These are phyloP conservation scores for Heliopora coerulea DNA, from an alignment of 92 coral and sea anemone genomes.

Conservation along the genomic window DNA sequence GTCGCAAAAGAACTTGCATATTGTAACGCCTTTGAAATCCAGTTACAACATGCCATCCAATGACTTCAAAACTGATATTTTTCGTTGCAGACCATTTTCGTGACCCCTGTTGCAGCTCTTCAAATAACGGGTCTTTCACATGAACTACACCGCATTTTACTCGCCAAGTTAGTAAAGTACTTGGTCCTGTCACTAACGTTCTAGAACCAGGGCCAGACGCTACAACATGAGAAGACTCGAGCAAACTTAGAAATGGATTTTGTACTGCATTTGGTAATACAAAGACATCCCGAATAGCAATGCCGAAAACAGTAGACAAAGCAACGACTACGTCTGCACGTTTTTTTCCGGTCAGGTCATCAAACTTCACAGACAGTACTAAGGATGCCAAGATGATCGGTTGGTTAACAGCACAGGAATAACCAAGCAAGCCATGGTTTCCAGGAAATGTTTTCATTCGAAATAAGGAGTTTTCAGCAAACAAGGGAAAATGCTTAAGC, in stretches of 20 bases:
- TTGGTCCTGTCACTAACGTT: slow-evolving; percentile 66
- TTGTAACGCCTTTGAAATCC: slow-evolving; percentile 65
- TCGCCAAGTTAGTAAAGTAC: slow-evolving; percentile 75
- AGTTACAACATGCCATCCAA: slow-evolving; percentile 90
- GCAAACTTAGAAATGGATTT: slow-evolving; percentile 66
- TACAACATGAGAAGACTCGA: slow-evolving; percentile 66
- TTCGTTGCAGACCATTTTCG: slow-evolving; percentile 70
- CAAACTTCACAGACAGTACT: slow-evolving; percentile 55
- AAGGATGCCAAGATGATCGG: slow-evolving; percentile 69
- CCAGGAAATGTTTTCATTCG: slow-evolving; percentile 33
- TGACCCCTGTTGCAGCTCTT: slow-evolving; percentile 58
- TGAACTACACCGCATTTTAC: slow-evolving; percentile 83
- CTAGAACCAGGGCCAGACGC: slow-evolving; percentile 89
- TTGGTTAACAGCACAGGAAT: slow-evolving; percentile 62
- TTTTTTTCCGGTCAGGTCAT: slow-evolving; percentile 63
- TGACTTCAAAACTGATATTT: slow-evolving; percentile 63
- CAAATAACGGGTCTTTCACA: slow-evolving; percentile 54
- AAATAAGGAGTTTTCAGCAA: slow-evolving; percentile 34
- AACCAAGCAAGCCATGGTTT: slow-evolving; percentile 24
- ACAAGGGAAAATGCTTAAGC: slow-evolving; percentile 46
- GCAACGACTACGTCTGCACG: slow-evolving; percentile 47
- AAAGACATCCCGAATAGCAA: slow-evolving; percentile 50
- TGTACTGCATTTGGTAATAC: slow-evolving; percentile 53
- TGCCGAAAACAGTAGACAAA: slow-evolving; percentile 60
- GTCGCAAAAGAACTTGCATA: slow-evolving; percentile 62